Evolutionary conservation across 1,140 invertebrate species (phyloP), one percentile per base, ranked within the genome.

Genomic region (Lepeophtheirus salmonis): DNA sequence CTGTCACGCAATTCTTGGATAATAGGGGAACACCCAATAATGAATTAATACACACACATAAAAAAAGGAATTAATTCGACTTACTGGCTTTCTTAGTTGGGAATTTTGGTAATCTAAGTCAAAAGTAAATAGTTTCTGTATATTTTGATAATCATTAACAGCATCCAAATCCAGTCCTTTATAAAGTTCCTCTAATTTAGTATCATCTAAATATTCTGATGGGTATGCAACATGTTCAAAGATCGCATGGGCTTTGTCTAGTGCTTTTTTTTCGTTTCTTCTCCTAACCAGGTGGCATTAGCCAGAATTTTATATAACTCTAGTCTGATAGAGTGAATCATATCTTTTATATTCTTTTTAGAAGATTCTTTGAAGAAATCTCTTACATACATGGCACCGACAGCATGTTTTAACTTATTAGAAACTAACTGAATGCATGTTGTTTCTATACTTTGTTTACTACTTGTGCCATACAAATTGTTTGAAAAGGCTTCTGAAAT

Each of bases 191-290:
- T 10, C 24, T 2, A 57, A n/a, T 4, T 41, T 57, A 2, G 23
- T 23, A 16, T 57, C 56, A 18, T 57, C 56, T 14, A 57, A 18
- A 41, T 17, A 14, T 22, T 48, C 41, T 1, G 23, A 18, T n/a
- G 56, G 56, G 21, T 57, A 57, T n/a, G 20, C 56, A 57, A 57
- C 24, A n/a, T 48, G 14, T n/a, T 30, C 26, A 1, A 4, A 26
- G 14, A 57, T 57, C 14, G 20, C 14, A 1, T 21, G 4, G 26
- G 24, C 21, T 57, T 57, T 53, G 3, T 1, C 20, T 57, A 17
- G n/a, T 17, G 17, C 22, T 22, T 16, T 4, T 17, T 22, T 54
- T 22, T 3, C n/a, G 52, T 54, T 4, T 2, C 25, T n/a, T 41
- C 21, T 14, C 26, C 56, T 24, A 57, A 26, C 56, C 56, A 57